Conservation (phyloP, 2,113 vertebrate genomes). For the Percina caprodes region DNA sequence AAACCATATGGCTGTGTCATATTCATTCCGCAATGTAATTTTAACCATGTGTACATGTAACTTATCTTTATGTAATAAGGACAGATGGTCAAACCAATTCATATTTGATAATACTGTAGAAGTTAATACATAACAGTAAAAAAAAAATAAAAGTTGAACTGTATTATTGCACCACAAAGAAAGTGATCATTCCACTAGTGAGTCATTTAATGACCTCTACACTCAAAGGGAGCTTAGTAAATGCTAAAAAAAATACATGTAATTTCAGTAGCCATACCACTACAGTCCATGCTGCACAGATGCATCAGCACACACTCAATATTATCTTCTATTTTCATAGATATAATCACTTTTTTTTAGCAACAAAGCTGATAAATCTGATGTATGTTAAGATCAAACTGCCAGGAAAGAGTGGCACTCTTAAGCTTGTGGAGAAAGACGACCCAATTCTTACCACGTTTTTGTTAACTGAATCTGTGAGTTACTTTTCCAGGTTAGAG, state of each 20-base stretch:
- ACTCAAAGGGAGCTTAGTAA: constrained; percentile 24
- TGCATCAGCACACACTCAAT: constrained; percentile 10
- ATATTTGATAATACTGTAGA: constrained; percentile 10
- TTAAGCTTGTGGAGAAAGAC: constrained; percentile 17
- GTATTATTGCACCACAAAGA: background rate
- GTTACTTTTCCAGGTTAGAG: background rate
- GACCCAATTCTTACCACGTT: constrained; percentile 23
- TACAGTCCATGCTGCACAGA: background rate
- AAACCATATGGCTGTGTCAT: background rate
- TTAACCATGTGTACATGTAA: constrained; percentile 16
- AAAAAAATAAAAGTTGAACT: background rate
- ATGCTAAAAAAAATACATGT: constrained; percentile 20
- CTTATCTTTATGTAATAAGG: constrained; percentile 34
- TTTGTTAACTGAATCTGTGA: constrained; percentile 53
- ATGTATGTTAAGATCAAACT: constrained; percentile 44
- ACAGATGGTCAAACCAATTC: background rate
- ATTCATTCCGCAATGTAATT: constrained; percentile 17
- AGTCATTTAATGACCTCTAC: constrained; percentile 1
- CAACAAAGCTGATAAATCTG: constrained; percentile 36
- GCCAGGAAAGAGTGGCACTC: constrained; percentile 2
- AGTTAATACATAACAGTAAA: background rate
- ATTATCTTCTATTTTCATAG: constrained; percentile 14
- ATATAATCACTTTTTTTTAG: background rate
- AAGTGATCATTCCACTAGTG: constrained; percentile 1
- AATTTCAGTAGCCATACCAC: constrained; percentile 6